Evolutionary conservation across 2,888 invertebrate species (phyloP).

Genomic region (Poecilus cupreus): DNA sequence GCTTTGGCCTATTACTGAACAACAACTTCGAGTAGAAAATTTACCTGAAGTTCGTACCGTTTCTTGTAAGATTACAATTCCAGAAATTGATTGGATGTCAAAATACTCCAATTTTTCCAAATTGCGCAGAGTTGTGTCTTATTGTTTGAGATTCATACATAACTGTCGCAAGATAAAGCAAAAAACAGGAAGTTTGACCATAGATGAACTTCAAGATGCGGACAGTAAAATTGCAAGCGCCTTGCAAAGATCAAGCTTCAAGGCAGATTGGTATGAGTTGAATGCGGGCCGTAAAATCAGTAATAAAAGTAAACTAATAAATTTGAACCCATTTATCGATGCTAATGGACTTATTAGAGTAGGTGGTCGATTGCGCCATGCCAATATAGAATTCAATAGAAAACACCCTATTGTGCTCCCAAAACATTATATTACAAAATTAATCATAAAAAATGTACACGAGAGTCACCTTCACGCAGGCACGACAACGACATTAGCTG

Average conservation of each 20-base stretch:
- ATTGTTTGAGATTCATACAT: constrained; percentile 21
- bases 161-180: background rate
- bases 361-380: constrained; percentile 11
- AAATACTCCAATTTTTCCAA: constrained; percentile 14
- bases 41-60: background rate
- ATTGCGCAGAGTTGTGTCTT: background rate
- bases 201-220: constrained; percentile 8
- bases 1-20: background rate
- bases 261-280: constrained; percentile 57
- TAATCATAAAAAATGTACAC: constrained; percentile 9
- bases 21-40: background rate
- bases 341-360: constrained; percentile 11
- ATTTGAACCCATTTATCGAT: constrained; percentile 28
- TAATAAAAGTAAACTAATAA: constrained; percentile 15
- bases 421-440: constrained; percentile 11
- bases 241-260: constrained; percentile 62
- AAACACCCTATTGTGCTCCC: constrained; percentile 20
- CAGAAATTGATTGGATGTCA: background rate
- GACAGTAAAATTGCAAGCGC: background rate
- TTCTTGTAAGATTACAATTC: background rate
- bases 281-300: background rate
- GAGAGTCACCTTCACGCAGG: background rate
- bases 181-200: background rate
- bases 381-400: background rate
- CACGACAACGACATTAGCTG: background rate